Evolutionary conservation across 2,888 invertebrate species (phyloP), one percentile per base, ranked within the genome.

Genomic region (Poecilobothrus nobilitatus): DNA sequence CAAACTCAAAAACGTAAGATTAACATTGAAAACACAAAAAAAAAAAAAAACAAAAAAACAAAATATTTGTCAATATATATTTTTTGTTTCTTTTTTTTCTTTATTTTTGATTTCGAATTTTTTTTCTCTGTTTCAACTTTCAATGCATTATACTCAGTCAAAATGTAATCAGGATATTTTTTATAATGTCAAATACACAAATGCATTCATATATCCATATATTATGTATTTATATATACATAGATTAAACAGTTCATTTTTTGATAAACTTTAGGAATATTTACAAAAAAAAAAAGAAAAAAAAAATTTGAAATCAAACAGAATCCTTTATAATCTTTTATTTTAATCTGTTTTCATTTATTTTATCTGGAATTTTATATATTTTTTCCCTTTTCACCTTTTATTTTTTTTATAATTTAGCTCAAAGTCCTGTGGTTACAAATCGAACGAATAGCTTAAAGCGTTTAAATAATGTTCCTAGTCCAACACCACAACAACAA

Each of bases 401-500:
- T 18, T 67, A 66, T 41, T 65, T 65, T 64, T 41, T 65, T 66
- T 10, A 5, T 6, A 21, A 66, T 71, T 33, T 72, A 75, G 76
- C 77, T 21, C 78, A 77, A 76, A 78, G 76, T 73, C 76, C 78
- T 41, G 73, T 75, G 53, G 71, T 74, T 33, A 69, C 73, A 44
- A 76, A 75, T 68, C 76, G 78, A 69, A 76, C 75, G 33, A 77
- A 77, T 72, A 79, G 79, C 68, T 70, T 78, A 37, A 79, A 78
- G 69, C 75, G 77, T 20, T 73, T 73, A 66, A 75, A 75, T 67
- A 72, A 71, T 71, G 67, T 70, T 37, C 68, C 73, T 34, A 76
- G 73, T 63, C 74, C 75, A 8, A 73, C 72, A 63, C 63, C 9
- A 63, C 63, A 68, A 22, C 69, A 68, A 34, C 69, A 27, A 44